Evolutionary conservation across 2,888 invertebrate genomes (phyloP), one percentile per base, ranked within the genome.

Genomic region (Campopleginae sp.): DNA sequence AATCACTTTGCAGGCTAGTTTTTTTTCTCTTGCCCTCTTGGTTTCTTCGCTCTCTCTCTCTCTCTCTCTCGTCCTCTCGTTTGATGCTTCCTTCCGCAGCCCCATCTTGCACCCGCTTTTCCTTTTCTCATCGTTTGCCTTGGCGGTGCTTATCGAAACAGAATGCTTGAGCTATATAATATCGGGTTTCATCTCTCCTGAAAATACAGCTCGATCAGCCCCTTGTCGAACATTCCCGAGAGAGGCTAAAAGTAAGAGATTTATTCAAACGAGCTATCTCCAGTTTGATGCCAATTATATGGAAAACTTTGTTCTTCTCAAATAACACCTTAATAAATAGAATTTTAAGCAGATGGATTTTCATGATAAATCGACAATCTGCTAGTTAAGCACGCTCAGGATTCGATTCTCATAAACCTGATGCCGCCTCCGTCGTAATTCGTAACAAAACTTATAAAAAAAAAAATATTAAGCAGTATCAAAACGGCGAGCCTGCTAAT

Each of bases 1-100:
- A 83, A 83, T 83, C 79, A 83, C 79, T 75, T 79, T 75, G 79
- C 44, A 79, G 61, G 23, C 17, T 48, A n/a, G 75, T 44, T 23
- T 19, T 48, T 61, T 77, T 51, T 65, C 54, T 17, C 31, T 51
- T 38, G 42, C 51, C 38, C 65, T 38, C n/a, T 38, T 10, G 38
- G 8, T n/a, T 61, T 70, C 42, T 14, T n/a, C 12, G 61, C 46
- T 68, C 44, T 58, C 58, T 23, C 54, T 23, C 4, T 27, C 23
- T 2, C 33, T 58, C 75, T 48, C 27, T n/a, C 17, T 74, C 44
- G 66, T 14, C 27, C 38, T 68, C 76, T 51, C 44, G n/a, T 46
- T 74, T 61, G 68, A 44, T 78, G 68, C 70, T 33, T 44, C 38
- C n/a, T 77, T 66, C 27, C 58, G 27, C 33, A 42, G 51, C 65